A percentile compares a stretch with the other conserved stretches of the same genome.
Conservation (phyloP, 2,113 vertebrate genomes). For the Vulpes lagopus region DNA sequence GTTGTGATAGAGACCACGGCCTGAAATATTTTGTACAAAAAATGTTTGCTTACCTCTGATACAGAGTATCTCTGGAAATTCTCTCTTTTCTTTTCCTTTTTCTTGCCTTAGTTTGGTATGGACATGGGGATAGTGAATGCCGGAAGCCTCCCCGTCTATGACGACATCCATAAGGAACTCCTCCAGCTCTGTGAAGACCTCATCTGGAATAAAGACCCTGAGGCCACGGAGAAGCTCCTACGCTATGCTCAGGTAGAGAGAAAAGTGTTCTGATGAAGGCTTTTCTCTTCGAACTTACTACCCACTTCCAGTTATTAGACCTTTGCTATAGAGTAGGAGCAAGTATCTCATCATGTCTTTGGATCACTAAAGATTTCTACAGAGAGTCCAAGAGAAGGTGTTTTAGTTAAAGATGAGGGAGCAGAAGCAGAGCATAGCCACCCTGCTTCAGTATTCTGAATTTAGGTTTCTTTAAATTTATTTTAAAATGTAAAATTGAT, state of each 20-base stretch:
- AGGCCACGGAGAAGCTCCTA: conserved; percentile 97
- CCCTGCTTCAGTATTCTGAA: neutral
- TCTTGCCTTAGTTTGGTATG: conserved; percentile 92
- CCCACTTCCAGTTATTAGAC: neutral
- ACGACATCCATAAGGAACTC: conserved; percentile 96
- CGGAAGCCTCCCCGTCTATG: conserved; percentile 96
- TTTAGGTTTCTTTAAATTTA: neutral
- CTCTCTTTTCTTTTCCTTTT: neutral
- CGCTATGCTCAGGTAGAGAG: conserved; percentile 93
- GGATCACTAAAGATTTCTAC: neutral
- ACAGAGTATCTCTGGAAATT: neutral
- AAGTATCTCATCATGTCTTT: neutral
- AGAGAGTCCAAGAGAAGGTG: neutral
- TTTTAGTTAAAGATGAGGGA: neutral
- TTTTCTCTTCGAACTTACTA: neutral
- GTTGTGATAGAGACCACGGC: neutral
- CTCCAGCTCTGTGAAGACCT: conserved; percentile 96
- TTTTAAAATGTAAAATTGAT: conserved; percentile 10
- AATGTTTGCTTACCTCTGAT: neutral
- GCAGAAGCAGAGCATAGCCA: neutral
- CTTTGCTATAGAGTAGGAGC: neutral
- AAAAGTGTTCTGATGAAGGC: no score
- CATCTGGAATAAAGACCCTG: conserved; percentile 96
- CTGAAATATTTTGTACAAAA: neutral
- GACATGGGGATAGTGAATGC: conserved; percentile 99